These are phyloP conservation scores for Cataglyphis altisquamis DNA, from an alignment of 2,888 invertebrate species.

Conservation along the genomic window DNA sequence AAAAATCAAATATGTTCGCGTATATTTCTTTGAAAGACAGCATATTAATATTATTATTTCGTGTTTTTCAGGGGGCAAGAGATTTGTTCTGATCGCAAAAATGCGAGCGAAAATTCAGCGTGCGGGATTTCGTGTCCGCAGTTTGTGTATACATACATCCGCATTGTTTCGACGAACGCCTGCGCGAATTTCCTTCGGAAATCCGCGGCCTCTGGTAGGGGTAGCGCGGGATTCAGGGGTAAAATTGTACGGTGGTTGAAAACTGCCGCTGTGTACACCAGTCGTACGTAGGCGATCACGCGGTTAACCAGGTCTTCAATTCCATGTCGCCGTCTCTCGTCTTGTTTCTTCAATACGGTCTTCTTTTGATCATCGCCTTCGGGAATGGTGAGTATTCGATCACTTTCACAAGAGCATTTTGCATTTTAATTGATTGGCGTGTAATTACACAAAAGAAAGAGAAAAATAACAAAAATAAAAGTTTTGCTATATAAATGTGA, in stretches of 20 bases:
- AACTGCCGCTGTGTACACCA: slow-evolving; percentile 67
- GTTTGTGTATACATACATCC: slow-evolving; percentile 28
- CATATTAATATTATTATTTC: neutral
- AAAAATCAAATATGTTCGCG: neutral
- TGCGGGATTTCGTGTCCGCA: neutral
- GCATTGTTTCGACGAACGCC: slow-evolving; percentile 72
- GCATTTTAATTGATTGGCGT: neutral
- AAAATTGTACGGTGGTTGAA: slow-evolving; percentile 76
- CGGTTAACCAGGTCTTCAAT: slow-evolving; percentile 67
- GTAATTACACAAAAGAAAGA: neutral
- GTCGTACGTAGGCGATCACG: slow-evolving; percentile 74
- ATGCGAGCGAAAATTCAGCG: neutral
- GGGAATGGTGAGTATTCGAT: slow-evolving; percentile 67
- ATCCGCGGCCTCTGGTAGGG: slow-evolving; percentile 62
- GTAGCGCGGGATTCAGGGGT: slow-evolving; percentile 77
- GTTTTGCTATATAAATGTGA: neutral
- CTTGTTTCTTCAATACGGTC: slow-evolving; percentile 69
- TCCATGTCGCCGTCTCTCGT: slow-evolving; percentile 73
- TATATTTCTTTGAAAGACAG: neutral
- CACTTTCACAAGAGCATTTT: neutral
- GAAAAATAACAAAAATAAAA: neutral
- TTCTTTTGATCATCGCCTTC: slow-evolving; percentile 68
- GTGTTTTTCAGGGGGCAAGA: neutral
- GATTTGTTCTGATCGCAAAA: neutral
- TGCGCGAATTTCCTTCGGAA: slow-evolving; percentile 74